These are phyloP conservation scores for Druceiella hillmani DNA, from an alignment of 2,888 invertebrate species.

Conservation along the genomic window DNA sequence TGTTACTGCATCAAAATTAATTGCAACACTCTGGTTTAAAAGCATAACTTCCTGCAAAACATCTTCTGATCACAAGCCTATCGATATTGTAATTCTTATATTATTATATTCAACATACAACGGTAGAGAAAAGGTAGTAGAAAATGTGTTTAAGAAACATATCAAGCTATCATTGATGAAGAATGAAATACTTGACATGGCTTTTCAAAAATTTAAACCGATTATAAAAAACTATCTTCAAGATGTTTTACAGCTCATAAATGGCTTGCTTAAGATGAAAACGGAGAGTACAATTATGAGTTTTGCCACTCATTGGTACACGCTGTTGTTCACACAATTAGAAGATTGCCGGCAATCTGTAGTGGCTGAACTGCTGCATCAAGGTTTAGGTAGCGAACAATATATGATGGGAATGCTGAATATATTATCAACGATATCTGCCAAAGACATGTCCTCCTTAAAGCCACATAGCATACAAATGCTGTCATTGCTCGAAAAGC, in stretches of 20 bases:
- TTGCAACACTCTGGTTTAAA: slow-evolving; percentile 53
- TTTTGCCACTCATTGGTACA: slow-evolving; percentile 56
- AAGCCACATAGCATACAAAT: slow-evolving; percentile 56
- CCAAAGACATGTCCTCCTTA: slow-evolving; percentile 40
- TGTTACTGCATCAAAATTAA: slow-evolving; percentile 49
- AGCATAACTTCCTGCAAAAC: slow-evolving; percentile 48
- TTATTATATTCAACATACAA: slow-evolving; percentile 57
- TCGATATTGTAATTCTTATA: slow-evolving; percentile 64
- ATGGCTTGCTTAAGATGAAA: slow-evolving; percentile 48
- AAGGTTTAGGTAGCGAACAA: slow-evolving; percentile 38
- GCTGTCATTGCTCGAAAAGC: slow-evolving; percentile 66
- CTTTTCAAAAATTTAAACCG: slow-evolving; percentile 50
- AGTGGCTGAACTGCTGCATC: slow-evolving; percentile 39
- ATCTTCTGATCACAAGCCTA: slow-evolving; percentile 53
- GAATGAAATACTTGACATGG: slow-evolving; percentile 49
- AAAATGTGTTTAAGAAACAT: slow-evolving; percentile 57
- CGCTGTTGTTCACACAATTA: slow-evolving; percentile 43
- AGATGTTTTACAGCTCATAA: slow-evolving; percentile 51
- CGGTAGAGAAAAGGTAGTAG: slow-evolving; percentile 55
- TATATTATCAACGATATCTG: slow-evolving; percentile 40
- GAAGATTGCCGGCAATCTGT: slow-evolving; percentile 38
- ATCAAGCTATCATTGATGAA: slow-evolving; percentile 57
- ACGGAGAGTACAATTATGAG: slow-evolving; percentile 47
- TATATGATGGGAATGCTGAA: slow-evolving; percentile 35
- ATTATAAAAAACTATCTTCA: slow-evolving; percentile 52